A percentile compares a stretch with the other conserved stretches of the same genome.
Conservation (phyloP, 2,113 vertebrate genomes). For the Salvelinus namaycush region DNA sequence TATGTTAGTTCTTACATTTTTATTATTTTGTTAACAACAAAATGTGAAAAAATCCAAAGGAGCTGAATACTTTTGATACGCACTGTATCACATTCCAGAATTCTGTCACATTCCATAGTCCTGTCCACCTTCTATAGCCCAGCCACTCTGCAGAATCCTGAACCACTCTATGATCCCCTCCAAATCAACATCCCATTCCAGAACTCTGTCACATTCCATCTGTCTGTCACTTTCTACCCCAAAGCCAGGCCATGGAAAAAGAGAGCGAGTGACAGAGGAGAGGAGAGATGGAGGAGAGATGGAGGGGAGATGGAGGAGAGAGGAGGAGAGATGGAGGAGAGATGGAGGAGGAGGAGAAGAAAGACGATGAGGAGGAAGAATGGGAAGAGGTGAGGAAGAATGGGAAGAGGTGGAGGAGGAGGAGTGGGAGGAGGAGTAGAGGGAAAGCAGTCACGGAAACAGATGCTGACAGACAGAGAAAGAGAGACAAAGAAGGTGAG, state of each 20-base stretch:
- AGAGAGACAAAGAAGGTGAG: constrained; percentile 15
- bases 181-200: constrained; percentile 41
- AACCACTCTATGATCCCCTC: constrained; percentile 27
- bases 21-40: too few relatives aligned
- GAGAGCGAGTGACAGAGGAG: constrained; percentile 32
- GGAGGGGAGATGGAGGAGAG: constrained; percentile 5
- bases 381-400: too few relatives aligned
- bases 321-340: background rate
- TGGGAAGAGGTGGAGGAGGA: background rate
- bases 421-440: constrained; percentile 8
- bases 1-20: too few relatives aligned
- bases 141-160: constrained; percentile 41
- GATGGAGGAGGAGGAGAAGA: background rate
- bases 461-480: constrained; percentile 40
- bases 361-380: too few relatives aligned
- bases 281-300: constrained; percentile 22
- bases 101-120: constrained; percentile 57
- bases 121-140: constrained; percentile 51
- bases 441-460: constrained; percentile 42
- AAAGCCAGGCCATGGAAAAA: constrained; percentile 33
- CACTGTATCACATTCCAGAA: constrained; percentile 22
- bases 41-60: too few relatives aligned
- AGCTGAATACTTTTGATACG: too few relatives aligned
- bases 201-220: constrained; percentile 59
- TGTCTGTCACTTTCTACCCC: constrained; percentile 53